A percentile compares a stretch with the other conserved stretches of the same genome.
Conservation (phyloP, 2,113 vertebrate genomes). For the Pyxicephalus adspersus region DNA sequence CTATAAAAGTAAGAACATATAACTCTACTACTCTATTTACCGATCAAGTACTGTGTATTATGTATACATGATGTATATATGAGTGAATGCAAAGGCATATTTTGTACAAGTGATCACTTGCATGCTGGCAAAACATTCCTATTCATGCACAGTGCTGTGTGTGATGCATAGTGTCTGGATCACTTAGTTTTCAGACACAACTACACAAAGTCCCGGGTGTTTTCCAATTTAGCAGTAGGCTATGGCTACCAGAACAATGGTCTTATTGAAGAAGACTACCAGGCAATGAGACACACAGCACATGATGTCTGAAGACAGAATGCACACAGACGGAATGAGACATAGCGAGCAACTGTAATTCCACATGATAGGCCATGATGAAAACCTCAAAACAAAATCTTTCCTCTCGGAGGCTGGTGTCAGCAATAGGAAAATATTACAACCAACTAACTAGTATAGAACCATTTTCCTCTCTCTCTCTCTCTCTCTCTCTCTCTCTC, state of each 20-base stretch:
- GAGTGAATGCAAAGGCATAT: not conserved
- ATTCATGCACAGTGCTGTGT: not conserved
- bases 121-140: not conserved
- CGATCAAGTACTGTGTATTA: too few relatives aligned
- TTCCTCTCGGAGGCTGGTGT: too few relatives aligned
- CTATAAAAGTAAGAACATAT: too few relatives aligned
- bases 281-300: constrained; percentile 4
- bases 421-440: not conserved
- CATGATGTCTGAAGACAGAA: constrained; percentile 10
- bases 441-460: not conserved
- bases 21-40: too few relatives aligned
- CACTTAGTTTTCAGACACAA: constrained; percentile 11
- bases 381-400: too few relatives aligned
- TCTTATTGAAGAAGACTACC: constrained; percentile 10
- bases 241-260: constrained; percentile 16
- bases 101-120: not conserved
- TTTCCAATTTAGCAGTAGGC: constrained; percentile 8
- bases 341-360: not conserved
- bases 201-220: constrained; percentile 26
- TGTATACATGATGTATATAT: too few relatives aligned
- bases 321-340: not conserved
- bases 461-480: too few relatives aligned
- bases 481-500: not conserved
- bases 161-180: not conserved
- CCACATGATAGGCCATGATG: too few relatives aligned